Evolutionary conservation across 2,888 invertebrate genomes (phyloP).

Genomic region (Ophioninae sp.): DNA sequence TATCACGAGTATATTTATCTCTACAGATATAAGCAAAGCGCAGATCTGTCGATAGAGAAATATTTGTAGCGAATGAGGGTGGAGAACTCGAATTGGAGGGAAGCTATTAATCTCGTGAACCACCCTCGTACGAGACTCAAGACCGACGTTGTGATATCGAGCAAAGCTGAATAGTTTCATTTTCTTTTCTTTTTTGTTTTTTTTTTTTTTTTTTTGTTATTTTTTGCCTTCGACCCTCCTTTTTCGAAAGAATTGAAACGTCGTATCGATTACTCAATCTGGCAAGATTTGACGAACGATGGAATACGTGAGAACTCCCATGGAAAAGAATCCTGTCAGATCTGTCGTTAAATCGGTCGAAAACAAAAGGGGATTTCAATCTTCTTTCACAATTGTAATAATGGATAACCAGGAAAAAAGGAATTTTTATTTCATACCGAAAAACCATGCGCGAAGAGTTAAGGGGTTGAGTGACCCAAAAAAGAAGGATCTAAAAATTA

Average conservation of each 20-base stretch:
- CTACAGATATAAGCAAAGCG: background rate
- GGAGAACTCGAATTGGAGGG: background rate
- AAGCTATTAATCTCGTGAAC: slow-evolving; percentile 21
- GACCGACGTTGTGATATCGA: slow-evolving; percentile 12
- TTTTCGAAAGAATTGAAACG: slow-evolving; percentile 11
- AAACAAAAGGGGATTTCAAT: background rate
- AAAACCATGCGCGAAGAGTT: too few relatives aligned
- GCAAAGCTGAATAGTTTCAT: background rate
- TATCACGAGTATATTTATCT: slow-evolving; percentile 29
- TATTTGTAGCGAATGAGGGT: slow-evolving; percentile 33
- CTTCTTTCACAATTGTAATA: background rate
- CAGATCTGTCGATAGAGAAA: slow-evolving; percentile 45
- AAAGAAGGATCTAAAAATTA: too few relatives aligned
- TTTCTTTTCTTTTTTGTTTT: background rate
- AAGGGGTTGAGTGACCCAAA: too few relatives aligned
- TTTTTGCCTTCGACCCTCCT: background rate
- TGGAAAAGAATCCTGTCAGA: background rate
- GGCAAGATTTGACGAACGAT: background rate
- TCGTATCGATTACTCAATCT: slow-evolving; percentile 8
- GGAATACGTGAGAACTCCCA: background rate
- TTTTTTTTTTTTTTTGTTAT: background rate
- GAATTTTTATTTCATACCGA: too few relatives aligned
- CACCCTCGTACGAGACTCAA: slow-evolving; percentile 2
- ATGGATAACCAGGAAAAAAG: background rate
- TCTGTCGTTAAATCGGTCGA: background rate